phyloP scores from a whole-genome alignment of 1,140 invertebrate species.

The Trachymyrmex cornetzi region DNA sequence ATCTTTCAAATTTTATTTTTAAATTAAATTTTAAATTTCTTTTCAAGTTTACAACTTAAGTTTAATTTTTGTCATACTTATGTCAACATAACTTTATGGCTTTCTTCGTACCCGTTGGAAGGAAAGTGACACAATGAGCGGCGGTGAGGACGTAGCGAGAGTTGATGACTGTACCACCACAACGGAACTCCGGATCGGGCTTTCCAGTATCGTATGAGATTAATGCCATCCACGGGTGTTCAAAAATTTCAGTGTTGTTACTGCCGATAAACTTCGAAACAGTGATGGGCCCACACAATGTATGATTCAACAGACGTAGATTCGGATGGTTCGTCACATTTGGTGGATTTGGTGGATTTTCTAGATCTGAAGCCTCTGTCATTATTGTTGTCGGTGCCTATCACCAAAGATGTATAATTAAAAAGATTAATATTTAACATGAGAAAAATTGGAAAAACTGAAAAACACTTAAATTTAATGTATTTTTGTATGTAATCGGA shows the following conservation, averaged over 20 bases:
- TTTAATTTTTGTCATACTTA: background rate
- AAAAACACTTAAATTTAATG: background rate
- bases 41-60: background rate
- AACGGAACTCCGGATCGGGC: constrained; percentile 86
- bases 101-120: constrained; percentile 76
- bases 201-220: constrained; percentile 86
- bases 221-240: constrained; percentile 91
- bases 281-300: constrained; percentile 82
- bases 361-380: too few species aligned
- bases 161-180: constrained; percentile 90
- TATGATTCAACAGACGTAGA: constrained; percentile 84
- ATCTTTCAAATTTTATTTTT: background rate
- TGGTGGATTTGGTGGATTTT: constrained; percentile 74
- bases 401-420: background rate
- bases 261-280: constrained; percentile 87
- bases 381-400: background rate
- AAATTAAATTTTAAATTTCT: background rate
- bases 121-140: constrained; percentile 89
- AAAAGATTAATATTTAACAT: background rate
- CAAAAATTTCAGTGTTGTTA: constrained; percentile 87
- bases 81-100: too few species aligned
- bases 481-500: background rate
- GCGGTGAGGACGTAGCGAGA: constrained; percentile 90
- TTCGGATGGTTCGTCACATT: constrained; percentile 87
- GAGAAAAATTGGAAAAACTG: background rate